phyloP scores from a whole-genome alignment of 2,797 vertebrate species.

The Limnodromus scolopaceus region DNA sequence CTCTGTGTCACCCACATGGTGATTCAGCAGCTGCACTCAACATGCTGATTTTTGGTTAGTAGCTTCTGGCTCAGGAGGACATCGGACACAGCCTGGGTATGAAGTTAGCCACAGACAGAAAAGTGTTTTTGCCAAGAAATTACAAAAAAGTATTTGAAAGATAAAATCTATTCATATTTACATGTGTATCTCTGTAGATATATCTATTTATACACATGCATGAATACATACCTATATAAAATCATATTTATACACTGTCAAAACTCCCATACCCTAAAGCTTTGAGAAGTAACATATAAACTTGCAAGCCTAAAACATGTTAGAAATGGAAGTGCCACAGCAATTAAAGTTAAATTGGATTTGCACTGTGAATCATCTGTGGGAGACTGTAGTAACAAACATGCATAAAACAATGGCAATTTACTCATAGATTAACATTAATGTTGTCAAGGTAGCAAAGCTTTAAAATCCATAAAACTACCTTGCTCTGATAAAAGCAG shows the following conservation, averaged over 20 bases:
- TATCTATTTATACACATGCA: neutral
- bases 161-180: neutral
- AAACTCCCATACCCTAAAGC: neutral
- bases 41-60: accelerated
- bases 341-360: neutral
- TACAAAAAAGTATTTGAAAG: neutral
- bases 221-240: neutral
- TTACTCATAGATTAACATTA: neutral
- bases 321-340: neutral
- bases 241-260: neutral
- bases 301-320: neutral
- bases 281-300: neutral
- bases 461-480: neutral
- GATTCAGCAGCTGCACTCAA: neutral
- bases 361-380: neutral
- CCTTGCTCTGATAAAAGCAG: neutral
- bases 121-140: neutral
- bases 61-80: neutral
- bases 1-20: accelerated
- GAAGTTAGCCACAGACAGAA: neutral
- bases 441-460: neutral
- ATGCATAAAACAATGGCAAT: neutral
- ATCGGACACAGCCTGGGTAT: neutral
- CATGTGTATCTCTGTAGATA: accelerated
- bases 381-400: conserved; percentile 4